Base-by-base conservation (phyloP, 2,888 invertebrate genomes). In the Empis stercorea region DNA sequence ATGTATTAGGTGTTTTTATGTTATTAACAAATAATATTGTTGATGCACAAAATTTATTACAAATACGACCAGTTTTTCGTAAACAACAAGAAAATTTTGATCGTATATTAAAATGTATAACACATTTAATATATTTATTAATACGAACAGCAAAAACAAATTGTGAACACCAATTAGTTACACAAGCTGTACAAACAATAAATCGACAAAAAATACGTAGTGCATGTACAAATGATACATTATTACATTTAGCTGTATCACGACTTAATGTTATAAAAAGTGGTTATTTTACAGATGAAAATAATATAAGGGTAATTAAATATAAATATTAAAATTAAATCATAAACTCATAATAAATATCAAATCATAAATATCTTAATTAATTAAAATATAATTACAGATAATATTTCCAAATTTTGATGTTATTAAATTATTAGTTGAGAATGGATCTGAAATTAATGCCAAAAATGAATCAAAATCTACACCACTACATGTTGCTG, bases 241-340 rank as follows among this genome's bases (percentile, higher is more conserved):
- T 92, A 53, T 75, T 94, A 50, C 93, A 93, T 72, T 74, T 92
- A 54, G 83, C 84, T 60, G 85, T 84, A 48, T 85, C 83, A 38
- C 79, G 80, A 53, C 73, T 81, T 54, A 87, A 86, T 71, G 81
- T 81, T 13, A 80, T 88, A 55, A 80, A 80, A 61, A 83, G 84
- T 61, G 79, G 80, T 56, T 83, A 87, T 68, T 82, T 84, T 63
- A 75, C 76, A 50, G 84, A 84, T 58, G 84, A 82, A 61, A 75
- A 73, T 44, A 63, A 74, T 61, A 71, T 74, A 58, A 65, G 66
- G 61, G 72, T 68, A 51, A 54, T 51, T n/a, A n/a, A n/a, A n/a
- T n/a, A 51, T 36, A 45, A 34, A 34, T 13, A 13, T 3, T 16
- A 20, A 40, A 17, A 23, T n/a, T 34, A 34, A n/a, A n/a, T n/a